Base-by-base conservation (phyloP, 2,888 invertebrate genomes). In the Nebria salina region DNA sequence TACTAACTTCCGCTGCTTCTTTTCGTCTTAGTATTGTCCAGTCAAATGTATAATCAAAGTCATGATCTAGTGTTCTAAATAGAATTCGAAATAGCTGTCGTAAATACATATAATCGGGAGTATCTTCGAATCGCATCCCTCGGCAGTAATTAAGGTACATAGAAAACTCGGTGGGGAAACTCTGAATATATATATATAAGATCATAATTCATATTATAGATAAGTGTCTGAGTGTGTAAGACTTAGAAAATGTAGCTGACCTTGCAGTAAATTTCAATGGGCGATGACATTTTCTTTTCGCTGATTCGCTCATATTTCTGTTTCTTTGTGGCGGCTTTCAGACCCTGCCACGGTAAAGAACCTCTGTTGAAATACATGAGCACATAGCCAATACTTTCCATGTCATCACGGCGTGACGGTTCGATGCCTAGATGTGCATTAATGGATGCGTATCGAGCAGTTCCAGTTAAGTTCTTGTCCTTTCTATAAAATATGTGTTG, bases 401-500 rank as follows among this genome's bases (percentile, higher is more conserved):
- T 92, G 91, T 99, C 99, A 91, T 99, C 99, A 89, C 99, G 93
- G 89, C 99, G 94, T 88, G 98, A 98, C 94, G 99, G 99, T 92
- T 99, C 99, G 93, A 98, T 97, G 87, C 99, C 99, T 92, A 99
- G 94, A 93, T 99, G 99, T 90, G 99, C 99, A 91, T 99, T 99
- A 91, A 99, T 99, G 91, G 98, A 98, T 99, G 99, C 99, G 91
- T 99, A 99, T 91, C 99, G 94, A 86, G 99, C 99, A 85, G 99
- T 99, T 87, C 99, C 99, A 84, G 99, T 99, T 88, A 99, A 93
- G 89, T 98, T 99, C 92, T 99, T 99, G 93, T 99, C 99, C 93
- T 99, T 99, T 93, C 99, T 96, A 92, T 99, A 99, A 87, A 99
- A 99, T 93, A 99, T 99, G 93, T 99, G 99, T 92, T 99, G 98